phyloP scores from a whole-genome alignment of 2,113 vertebrate species.

The Rhea americana region DNA sequence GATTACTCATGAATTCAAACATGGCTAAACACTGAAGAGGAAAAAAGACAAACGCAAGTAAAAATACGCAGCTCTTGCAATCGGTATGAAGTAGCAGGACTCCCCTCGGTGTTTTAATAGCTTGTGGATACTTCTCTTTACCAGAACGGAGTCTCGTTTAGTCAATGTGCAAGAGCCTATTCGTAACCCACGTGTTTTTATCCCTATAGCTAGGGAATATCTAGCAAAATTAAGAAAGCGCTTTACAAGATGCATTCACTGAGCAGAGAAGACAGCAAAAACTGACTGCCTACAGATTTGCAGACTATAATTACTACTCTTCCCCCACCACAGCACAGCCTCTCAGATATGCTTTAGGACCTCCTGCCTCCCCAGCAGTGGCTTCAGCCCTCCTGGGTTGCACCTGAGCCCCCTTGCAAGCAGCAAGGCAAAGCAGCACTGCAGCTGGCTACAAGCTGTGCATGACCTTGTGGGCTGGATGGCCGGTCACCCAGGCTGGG shows the following conservation, averaged over 20 bases:
- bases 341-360: neutral
- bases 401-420: neutral
- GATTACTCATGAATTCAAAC: neutral
- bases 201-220: neutral
- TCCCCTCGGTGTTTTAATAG: neutral
- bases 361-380: neutral
- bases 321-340: neutral
- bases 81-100: neutral
- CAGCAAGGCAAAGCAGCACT: neutral
- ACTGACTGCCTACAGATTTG: neutral
- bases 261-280: neutral
- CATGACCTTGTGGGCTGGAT: accelerated
- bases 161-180: neutral
- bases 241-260: neutral
- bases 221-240: neutral
- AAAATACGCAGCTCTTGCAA: neutral
- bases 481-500: accelerated
- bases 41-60: neutral
- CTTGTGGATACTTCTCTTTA: neutral
- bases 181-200: neutral
- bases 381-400: neutral
- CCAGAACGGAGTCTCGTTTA: neutral
- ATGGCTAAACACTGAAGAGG: neutral
- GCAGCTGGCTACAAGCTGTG: accelerated
- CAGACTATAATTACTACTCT: neutral